phyloP scores from a whole-genome alignment of 2,797 vertebrate species.

The Eurystomus glaucurus region DNA sequence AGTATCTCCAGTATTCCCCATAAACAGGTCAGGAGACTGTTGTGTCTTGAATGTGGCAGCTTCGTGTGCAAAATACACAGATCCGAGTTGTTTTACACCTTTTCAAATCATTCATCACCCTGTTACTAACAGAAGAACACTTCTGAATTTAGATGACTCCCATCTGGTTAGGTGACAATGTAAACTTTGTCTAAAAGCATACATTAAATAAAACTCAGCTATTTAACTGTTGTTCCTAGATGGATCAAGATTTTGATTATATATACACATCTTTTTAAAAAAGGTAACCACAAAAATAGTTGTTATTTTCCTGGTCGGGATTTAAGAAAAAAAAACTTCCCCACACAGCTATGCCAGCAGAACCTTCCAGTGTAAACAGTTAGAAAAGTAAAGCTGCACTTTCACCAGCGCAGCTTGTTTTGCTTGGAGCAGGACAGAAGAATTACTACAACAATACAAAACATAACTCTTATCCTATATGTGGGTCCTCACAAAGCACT shows the following conservation, averaged over 20 bases:
- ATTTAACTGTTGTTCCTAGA: background rate
- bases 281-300: background rate
- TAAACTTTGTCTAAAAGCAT: background rate
- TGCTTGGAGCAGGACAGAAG: background rate
- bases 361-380: conserved; percentile 1
- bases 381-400: background rate
- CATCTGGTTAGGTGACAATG: conserved; percentile 16
- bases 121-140: conserved; percentile 17
- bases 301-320: background rate
- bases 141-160: background rate
- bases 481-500: background rate
- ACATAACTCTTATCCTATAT: background rate
- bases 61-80: background rate
- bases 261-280: rapidly evolving
- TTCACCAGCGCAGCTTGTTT: background rate
- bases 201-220: background rate
- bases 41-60: background rate
- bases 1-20: background rate
- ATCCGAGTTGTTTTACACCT: background rate
- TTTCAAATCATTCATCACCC: conserved; percentile 6
- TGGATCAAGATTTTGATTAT: background rate
- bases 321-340: background rate
- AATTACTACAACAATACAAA: background rate
- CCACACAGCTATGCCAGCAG: background rate
- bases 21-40: background rate